A percentile compares a stretch with the other conserved stretches of the same genome.
Conservation (phyloP, 2,797 vertebrate species). For the Centropyge bicolor region DNA sequence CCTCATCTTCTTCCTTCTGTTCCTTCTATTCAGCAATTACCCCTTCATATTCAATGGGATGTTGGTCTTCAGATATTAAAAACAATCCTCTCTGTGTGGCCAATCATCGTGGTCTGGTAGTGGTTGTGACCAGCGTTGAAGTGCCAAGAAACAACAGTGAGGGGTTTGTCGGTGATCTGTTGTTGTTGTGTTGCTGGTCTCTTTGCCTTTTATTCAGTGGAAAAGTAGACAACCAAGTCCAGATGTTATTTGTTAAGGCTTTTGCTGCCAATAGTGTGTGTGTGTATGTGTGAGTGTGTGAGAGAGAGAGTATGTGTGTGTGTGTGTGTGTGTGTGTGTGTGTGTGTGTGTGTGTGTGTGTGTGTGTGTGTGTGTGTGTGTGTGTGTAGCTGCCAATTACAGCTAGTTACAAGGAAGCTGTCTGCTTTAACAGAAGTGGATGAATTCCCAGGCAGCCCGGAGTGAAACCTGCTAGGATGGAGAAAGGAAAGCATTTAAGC, state of each 20-base stretch:
- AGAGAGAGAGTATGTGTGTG: conserved; percentile 15
- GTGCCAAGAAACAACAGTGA: conserved; percentile 78
- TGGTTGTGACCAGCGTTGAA: conserved; percentile 65
- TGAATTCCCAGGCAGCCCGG: conserved; percentile 72
- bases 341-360: conserved; percentile 35
- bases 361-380: conserved; percentile 28
- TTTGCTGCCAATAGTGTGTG: conserved; percentile 53
- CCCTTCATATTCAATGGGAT: conserved; percentile 45
- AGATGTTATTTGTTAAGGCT: conserved; percentile 83
- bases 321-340: conserved; percentile 18
- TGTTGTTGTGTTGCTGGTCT: conserved; percentile 78
- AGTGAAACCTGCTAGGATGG: conserved; percentile 67
- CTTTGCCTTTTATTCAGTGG: conserved; percentile 70
- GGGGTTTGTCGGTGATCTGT: conserved; percentile 67
- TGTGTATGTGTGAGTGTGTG: conserved; percentile 33
- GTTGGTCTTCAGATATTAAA: conserved; percentile 41
- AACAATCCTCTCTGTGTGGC: conserved; percentile 62
- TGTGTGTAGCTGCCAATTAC: conserved; percentile 69
- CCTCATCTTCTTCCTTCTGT: conserved; percentile 21
- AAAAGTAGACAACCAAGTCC: conserved; percentile 76
- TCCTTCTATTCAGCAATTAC: conserved; percentile 54
- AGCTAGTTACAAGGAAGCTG: conserved; percentile 75
- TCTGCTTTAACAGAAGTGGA: conserved; percentile 77
- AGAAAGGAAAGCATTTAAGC: conserved; percentile 56
- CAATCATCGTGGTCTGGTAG: conserved; percentile 65